A percentile compares a stretch with the other conserved stretches of the same genome.
Evolutionary conservation across 2,113 vertebrate genomes (phyloP).

Genomic region (Ornithorhynchus anatinus): DNA sequence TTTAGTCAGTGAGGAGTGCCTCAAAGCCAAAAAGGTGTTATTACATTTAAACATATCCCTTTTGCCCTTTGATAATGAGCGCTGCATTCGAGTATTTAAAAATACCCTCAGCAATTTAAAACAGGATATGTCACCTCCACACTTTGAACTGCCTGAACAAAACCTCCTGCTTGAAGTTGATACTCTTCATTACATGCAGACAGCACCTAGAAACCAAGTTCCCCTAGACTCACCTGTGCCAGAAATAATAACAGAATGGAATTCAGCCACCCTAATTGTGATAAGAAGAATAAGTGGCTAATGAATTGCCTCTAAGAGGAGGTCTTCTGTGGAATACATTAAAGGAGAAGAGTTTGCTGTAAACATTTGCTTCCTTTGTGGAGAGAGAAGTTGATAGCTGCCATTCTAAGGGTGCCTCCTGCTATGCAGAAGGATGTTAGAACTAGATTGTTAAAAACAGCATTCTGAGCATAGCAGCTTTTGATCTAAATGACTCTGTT

Average conservation of each 20-base stretch:
- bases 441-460: too few species aligned
- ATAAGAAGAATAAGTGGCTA: slow-evolving; percentile 10
- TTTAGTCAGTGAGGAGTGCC: slow-evolving; percentile 60
- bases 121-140: slow-evolving; percentile 37
- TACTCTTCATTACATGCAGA: not conserved
- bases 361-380: not conserved
- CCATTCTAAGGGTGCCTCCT: not conserved
- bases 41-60: slow-evolving; percentile 49
- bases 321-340: not conserved
- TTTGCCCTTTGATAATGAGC: slow-evolving; percentile 61
- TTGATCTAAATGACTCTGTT: too few species aligned
- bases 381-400: not conserved
- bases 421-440: not conserved
- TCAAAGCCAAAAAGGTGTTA: slow-evolving; percentile 59
- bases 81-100: slow-evolving; percentile 46
- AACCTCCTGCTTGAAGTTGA: slow-evolving; percentile 26
- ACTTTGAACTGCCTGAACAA: slow-evolving; percentile 36
- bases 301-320: not conserved
- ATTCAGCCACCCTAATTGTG: not conserved
- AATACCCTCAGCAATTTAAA: slow-evolving; percentile 47
- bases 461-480: too few species aligned
- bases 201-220: not conserved
- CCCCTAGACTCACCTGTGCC: not conserved
- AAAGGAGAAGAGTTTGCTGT: not conserved
- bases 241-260: not conserved